Evolutionary conservation across 2,797 vertebrate genomes (phyloP).

Genomic region (Thaleichthys pacificus): DNA sequence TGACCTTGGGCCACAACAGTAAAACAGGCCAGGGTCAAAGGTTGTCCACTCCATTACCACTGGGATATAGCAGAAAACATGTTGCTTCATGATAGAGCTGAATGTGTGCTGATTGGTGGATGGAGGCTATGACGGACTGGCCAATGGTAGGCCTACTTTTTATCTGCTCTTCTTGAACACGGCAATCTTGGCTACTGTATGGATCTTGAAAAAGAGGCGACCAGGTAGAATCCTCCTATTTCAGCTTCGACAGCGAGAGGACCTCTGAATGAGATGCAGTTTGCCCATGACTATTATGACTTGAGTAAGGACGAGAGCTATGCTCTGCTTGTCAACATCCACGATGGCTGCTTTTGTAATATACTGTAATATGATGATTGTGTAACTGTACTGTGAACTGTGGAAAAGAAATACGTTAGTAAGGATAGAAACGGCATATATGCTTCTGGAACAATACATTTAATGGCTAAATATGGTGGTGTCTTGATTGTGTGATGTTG

Average conservation of each 20-base stretch:
- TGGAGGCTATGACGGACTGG: no score
- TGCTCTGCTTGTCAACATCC: background rate
- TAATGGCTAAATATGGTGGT: no score
- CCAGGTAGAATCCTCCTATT: background rate
- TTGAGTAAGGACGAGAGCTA: background rate
- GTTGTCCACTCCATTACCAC: constrained; percentile 9
- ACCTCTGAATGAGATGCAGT: background rate
- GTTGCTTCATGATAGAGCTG: background rate
- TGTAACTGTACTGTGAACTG: no score
- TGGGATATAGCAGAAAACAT: background rate
- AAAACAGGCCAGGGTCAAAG: constrained; percentile 23
- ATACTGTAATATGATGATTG: background rate
- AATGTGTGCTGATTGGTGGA: background rate
- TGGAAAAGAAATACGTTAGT: no score
- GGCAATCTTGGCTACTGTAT: background rate
- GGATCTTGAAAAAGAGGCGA: background rate
- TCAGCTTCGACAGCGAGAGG: no score
- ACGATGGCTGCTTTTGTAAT: background rate
- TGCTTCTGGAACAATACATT: no score
- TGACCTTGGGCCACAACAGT: background rate
- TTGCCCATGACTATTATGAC: no score
- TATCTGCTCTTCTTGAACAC: background rate
- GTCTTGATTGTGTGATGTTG: no score
- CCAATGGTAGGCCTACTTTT: no score
- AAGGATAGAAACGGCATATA: no score